Evolutionary conservation across 2,797 vertebrate species (phyloP), one percentile per base, ranked within the genome.

Genomic region (Discoglossus pictus): DNA sequence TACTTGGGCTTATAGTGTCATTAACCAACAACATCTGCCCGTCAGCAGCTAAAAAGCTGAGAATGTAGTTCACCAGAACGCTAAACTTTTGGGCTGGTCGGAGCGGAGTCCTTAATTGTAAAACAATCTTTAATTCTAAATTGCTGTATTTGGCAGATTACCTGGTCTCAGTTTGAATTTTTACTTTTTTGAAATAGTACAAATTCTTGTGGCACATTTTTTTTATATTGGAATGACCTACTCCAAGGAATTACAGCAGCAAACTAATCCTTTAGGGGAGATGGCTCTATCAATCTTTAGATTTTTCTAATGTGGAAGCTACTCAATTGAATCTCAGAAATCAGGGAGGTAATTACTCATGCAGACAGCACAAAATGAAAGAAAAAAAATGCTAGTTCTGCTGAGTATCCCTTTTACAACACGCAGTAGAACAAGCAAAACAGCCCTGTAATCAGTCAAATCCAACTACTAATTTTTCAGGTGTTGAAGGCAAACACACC

Each of bases 311-410:
- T 87, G 91, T 88, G 83, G 91, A 91, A 91, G 88, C 90, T 87
- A 83, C 83, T 90, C 88, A 88, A 91, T 90, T 88, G 88, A 90
- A 91, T 92, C 91, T 98, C 92, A 93, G 91, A 95, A 93, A 93
- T 95, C 92, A 93, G 83, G 84, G 85, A 87, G 89, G 92, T 92
- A 96, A 98, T 97, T 97, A 96, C 90, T 97, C 93, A 96, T 93
- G 91, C 90, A 93, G 91, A 92, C 89, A 92, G 91, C 90, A 90
- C 90, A 87, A 93, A 88, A 89, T 92, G 91, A 92, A 92, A 90
- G 85, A 79, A 90, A 86, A 85, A 91, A 91, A 91, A 84, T 79
- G 84, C 83, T 76, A 84, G 88, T 96, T 96, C 90, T 96, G 94
- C 94, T 96, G 94, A 96, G 90, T 93, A 86, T 94, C 85, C 85